Percentiles rank a stretch among this genome's conserved stretches.
Conservation (phyloP, 2,113 vertebrate species). For the Azemiops feae region DNA sequence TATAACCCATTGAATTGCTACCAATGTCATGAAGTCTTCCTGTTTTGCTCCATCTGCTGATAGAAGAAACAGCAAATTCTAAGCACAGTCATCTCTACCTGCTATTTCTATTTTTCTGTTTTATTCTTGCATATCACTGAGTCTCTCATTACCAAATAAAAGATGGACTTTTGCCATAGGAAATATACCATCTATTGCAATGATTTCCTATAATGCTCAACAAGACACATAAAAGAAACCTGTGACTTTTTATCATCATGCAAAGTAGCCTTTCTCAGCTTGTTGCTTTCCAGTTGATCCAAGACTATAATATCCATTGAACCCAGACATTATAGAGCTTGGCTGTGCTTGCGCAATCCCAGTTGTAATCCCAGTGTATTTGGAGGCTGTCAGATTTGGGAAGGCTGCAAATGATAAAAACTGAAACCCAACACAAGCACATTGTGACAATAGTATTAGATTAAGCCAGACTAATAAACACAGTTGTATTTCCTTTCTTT, state of each 20-base stretch:
- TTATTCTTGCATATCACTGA: slow-evolving; percentile 22
- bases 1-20: not conserved
- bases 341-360: not conserved
- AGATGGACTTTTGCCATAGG: slow-evolving; percentile 48
- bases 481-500: slow-evolving; percentile 44
- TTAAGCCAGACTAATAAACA: slow-evolving; percentile 35
- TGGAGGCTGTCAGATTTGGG: not conserved
- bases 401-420: not conserved
- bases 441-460: not conserved
- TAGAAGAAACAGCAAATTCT: not conserved
- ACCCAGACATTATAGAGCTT: not conserved
- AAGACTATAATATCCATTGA: not conserved
- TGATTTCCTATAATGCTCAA: slow-evolving; percentile 16
- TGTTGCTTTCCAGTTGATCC: not conserved
- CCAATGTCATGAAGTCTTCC: not conserved
- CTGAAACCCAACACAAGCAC: rapidly evolving
- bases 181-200: slow-evolving; percentile 33
- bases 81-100: not conserved
- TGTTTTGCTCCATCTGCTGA: not conserved
- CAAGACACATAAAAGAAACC: slow-evolving; percentile 33
- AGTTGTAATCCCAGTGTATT: not conserved
- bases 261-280: not conserved
- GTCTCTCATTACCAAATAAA: slow-evolving; percentile 25
- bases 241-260: not conserved
- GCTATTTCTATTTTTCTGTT: not conserved